These are phyloP conservation scores for Drosophila sp. DNA, from an alignment of 1,140 invertebrate genomes.

Conservation along the genomic window DNA sequence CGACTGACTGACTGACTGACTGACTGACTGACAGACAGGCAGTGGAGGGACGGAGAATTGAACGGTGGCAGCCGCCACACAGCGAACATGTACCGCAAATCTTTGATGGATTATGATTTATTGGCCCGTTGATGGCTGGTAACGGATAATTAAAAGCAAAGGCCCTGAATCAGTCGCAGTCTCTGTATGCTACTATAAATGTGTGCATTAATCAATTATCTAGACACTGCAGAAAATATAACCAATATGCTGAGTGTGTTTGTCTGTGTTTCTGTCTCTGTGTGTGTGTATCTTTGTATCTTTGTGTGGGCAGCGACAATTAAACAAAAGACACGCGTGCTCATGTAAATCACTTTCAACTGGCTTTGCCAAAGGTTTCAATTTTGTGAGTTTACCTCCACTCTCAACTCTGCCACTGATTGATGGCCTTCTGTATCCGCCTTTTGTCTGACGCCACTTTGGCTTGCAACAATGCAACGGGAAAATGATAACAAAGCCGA, in stretches of 20 bases:
- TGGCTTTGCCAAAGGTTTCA: slow-evolving; percentile 54
- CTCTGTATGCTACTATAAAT: neutral
- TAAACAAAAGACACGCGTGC: slow-evolving; percentile 80
- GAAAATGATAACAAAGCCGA: slow-evolving; percentile 63
- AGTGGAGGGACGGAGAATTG: neutral
- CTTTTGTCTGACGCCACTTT: slow-evolving; percentile 51
- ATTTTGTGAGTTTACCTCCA: slow-evolving; percentile 7
- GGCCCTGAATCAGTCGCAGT: slow-evolving; percentile 35
- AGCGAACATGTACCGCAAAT: slow-evolving; percentile 61
- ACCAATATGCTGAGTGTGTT: slow-evolving; percentile 43
- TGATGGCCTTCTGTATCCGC: slow-evolving; percentile 62
- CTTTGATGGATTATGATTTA: slow-evolving; percentile 84
- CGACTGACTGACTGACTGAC: neutral
- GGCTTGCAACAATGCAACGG: slow-evolving; percentile 59
- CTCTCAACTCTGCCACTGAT: slow-evolving; percentile 48
- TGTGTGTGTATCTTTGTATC: slow-evolving; percentile 44
- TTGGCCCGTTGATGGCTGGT: slow-evolving; percentile 68
- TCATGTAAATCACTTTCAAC: slow-evolving; percentile 76
- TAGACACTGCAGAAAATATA: slow-evolving; percentile 56
- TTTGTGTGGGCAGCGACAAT: slow-evolving; percentile 77
- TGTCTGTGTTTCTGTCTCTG: no score
- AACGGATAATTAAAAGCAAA: slow-evolving; percentile 78
- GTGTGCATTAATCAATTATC: slow-evolving; percentile 78
- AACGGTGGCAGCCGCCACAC: slow-evolving; percentile 37
- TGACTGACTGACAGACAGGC: neutral